Conservation (phyloP, 2,797 vertebrate species). For the Rhabdophis nuchalis region DNA sequence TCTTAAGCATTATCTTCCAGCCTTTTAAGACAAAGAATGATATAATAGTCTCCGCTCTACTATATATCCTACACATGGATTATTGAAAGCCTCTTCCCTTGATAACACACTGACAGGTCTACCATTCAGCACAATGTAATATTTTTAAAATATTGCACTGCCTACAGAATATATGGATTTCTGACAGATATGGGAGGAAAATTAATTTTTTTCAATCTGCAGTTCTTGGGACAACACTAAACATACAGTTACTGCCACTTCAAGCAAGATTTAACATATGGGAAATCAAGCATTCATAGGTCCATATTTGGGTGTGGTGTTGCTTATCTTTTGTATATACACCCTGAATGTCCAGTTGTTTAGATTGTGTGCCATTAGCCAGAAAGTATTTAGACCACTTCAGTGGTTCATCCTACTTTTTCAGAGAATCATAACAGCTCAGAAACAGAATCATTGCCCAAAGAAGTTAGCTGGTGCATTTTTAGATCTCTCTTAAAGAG, state of each 20-base stretch:
- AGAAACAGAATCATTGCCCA: background rate
- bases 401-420: background rate
- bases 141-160: background rate
- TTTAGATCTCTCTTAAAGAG: background rate
- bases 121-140: background rate
- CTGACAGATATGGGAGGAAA: background rate
- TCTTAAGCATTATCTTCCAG: background rate
- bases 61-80: background rate
- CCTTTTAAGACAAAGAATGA: background rate
- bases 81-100: background rate
- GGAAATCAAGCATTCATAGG: background rate
- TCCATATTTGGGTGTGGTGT: background rate
- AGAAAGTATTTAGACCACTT: background rate
- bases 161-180: background rate
- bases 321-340: background rate
- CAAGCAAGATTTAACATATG: background rate
- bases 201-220: background rate
- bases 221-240: background rate
- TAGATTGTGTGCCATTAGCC: background rate
- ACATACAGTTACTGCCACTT: background rate
- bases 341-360: background rate
- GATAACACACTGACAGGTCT: background rate
- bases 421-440: background rate
- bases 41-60: background rate
- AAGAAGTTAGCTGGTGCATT: background rate